These are phyloP conservation scores for Echiichthys vipera DNA, from an alignment of 2,797 vertebrate genomes.

Conservation along the genomic window DNA sequence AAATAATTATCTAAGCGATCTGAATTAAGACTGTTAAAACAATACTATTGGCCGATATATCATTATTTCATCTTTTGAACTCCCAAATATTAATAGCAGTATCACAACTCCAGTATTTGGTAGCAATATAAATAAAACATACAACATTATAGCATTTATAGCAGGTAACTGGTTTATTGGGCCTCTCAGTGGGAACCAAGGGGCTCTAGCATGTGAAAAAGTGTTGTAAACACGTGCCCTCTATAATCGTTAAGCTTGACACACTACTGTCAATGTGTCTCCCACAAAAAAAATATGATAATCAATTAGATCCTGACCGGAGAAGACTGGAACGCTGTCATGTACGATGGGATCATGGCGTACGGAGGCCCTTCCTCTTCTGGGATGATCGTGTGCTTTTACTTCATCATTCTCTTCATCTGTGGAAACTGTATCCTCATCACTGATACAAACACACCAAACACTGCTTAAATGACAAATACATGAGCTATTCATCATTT, in stretches of 20 bases:
- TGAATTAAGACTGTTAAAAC: background rate
- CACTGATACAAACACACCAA: background rate
- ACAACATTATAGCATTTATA: too few species aligned
- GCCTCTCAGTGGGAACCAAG: too few species aligned
- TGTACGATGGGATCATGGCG: slow-evolving; percentile 99
- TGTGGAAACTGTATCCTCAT: slow-evolving; percentile 99
- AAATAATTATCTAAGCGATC: too few species aligned
- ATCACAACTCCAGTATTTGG: background rate
- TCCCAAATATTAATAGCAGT: background rate
- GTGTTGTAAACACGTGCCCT: background rate
- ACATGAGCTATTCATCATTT: background rate
- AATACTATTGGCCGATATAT: background rate
- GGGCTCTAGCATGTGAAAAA: background rate
- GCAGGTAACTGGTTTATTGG: background rate
- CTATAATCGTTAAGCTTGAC: background rate
- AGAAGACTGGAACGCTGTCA: slow-evolving; percentile 98
- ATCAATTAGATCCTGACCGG: slow-evolving; percentile 92
- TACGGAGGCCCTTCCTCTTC: slow-evolving; percentile 96
- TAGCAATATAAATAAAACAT: too few species aligned
- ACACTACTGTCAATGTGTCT: slow-evolving; percentile 5
- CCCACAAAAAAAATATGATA: background rate
- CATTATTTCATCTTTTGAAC: background rate
- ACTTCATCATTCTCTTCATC: slow-evolving; percentile 99
- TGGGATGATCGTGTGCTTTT: slow-evolving; percentile 98
- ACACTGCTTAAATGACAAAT: background rate